Evolutionary conservation across 2,113 vertebrate genomes (phyloP), one percentile per base, ranked within the genome.

Genomic region (Brachypteracias leptosomus): DNA sequence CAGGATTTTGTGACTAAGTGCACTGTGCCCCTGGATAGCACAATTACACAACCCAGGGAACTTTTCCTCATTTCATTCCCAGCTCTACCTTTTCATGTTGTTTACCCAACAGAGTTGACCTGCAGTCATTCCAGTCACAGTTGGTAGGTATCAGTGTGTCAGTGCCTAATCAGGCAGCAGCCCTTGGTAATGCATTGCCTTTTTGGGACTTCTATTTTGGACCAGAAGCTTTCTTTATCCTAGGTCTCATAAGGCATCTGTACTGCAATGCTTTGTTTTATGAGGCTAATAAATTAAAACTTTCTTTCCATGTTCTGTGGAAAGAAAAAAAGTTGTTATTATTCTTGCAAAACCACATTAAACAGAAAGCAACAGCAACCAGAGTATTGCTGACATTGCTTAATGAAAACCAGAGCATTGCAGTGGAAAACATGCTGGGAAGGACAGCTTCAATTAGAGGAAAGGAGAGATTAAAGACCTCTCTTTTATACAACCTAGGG

Each of bases 331-430:
- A 71, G 80, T 73, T 86, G 65, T 62, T 88, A 26, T 86, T 95
- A 83, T 88, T 94, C 90, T 90, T 89, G 78, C 49, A 89, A 97
- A 96, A 58, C 92, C 91, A 85, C 93, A 95, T 94, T 85, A 95
- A 93, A 89, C 47, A 86, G 76, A 96, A 95, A 95, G 90, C 40
- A 87, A 91, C 29, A 84, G 71, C 92, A 94, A 78, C n/a, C 0
- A 0, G 70, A 38, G 38, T 79, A 90, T 67, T 76, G 63, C 86
- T 94, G 94, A 95, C 91, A 92, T 54, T 65, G 81, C 86, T 97
- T 97, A 96, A 97, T 96, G 91, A 95, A 97, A 97, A 93, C 66
- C 89, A 97, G 93, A 76, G 44, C 90, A 59, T 40, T 77, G 80
- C 82, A 87, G 86, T 74, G 93, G 90, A 93, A 96, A 96, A 81